phyloP scores from a whole-genome alignment of 2,888 invertebrate species.

The Isotomurus palustris region DNA sequence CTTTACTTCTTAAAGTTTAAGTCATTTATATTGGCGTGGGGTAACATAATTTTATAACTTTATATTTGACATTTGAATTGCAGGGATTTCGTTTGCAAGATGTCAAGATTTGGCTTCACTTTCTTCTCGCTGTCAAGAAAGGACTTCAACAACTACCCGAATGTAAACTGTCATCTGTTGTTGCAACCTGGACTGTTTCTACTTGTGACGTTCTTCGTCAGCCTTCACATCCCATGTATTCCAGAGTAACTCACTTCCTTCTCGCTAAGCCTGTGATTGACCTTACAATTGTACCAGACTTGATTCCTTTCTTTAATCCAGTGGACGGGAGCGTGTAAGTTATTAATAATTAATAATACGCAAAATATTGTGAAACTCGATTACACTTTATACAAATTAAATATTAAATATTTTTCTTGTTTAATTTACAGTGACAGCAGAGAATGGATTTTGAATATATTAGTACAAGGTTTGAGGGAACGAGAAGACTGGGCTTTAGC shows the following conservation, averaged over 20 bases:
- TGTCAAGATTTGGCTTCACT: constrained; percentile 42
- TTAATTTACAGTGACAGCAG: constrained; percentile 34
- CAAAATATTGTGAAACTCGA: not conserved
- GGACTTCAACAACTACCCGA: constrained; percentile 32
- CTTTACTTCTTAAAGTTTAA: no score
- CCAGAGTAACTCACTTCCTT: constrained; percentile 33
- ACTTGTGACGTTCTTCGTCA: constrained; percentile 36
- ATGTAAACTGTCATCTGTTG: constrained; percentile 30
- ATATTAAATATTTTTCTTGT: not conserved
- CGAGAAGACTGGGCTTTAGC: constrained; percentile 41
- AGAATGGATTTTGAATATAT: constrained; percentile 40
- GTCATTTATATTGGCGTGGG: no score
- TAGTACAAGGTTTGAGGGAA: constrained; percentile 34
- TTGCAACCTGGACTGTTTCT: constrained; percentile 41
- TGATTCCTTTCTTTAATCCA: constrained; percentile 41
- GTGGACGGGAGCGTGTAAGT: constrained; percentile 40
- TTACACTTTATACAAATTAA: no score
- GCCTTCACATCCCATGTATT: constrained; percentile 38
- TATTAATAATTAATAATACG: not conserved
- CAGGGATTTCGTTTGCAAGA: constrained; percentile 33
- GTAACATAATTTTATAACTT: no score
- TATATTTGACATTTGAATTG: constrained; percentile 9
- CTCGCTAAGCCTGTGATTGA: constrained; percentile 41
- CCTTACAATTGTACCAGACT: constrained; percentile 41
- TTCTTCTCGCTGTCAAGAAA: constrained; percentile 34